Evolutionary conservation across 2,888 invertebrate genomes (phyloP).

Genomic region (Lithophane leautieri): DNA sequence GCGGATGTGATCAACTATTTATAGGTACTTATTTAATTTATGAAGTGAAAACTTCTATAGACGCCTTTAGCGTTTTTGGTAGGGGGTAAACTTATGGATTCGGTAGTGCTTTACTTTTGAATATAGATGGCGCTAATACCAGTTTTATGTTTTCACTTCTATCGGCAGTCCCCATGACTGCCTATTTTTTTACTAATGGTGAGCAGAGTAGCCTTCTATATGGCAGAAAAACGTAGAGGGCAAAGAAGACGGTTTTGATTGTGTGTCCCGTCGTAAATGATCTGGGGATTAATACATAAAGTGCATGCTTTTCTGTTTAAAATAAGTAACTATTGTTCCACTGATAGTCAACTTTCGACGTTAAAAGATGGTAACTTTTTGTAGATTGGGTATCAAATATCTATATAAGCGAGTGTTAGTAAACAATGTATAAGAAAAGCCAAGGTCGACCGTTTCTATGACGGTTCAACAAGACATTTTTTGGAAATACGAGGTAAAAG

Average conservation of each 20-base stretch:
- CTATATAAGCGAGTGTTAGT: conserved; percentile 2
- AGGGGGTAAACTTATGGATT: too few species aligned
- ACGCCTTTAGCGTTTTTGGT: too few species aligned
- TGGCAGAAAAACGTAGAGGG: neutral
- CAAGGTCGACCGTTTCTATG: conserved; percentile 33
- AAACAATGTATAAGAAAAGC: conserved; percentile 20
- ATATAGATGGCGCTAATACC: too few species aligned
- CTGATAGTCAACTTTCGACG: neutral
- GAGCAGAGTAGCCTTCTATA: neutral
- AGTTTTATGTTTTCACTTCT: too few species aligned
- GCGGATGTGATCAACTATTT: too few species aligned
- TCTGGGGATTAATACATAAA: neutral
- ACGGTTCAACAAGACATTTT: neutral
- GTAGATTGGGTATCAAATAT: neutral
- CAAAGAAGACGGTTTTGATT: neutral
- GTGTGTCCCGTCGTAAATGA: neutral
- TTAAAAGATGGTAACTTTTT: neutral
- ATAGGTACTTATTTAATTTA: too few species aligned
- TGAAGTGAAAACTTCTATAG: too few species aligned
- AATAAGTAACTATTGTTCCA: neutral
- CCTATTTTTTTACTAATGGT: neutral
- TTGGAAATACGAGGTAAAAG: neutral
- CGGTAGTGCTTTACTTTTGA: too few species aligned
- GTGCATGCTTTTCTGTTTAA: neutral
- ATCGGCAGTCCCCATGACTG: too few species aligned